Conservation (phyloP, 2,888 invertebrate species). For the Mesorhabditis sp. region DNA sequence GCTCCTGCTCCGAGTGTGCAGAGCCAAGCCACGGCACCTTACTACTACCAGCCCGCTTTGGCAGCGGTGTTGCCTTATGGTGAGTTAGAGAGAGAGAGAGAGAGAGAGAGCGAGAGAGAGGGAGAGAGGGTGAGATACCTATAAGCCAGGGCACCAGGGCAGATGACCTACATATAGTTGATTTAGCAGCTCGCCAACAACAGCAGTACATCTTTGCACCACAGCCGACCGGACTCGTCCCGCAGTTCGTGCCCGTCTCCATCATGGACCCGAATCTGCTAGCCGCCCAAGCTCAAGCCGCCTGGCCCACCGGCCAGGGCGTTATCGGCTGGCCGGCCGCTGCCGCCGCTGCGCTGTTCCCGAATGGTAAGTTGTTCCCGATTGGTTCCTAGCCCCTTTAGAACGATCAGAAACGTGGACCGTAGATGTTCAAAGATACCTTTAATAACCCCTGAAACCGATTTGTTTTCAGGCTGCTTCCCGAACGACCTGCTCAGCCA, state of each 20-base stretch:
- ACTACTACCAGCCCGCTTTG: slow-evolving; percentile 47
- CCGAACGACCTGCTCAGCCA: neutral
- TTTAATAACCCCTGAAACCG: too few species aligned
- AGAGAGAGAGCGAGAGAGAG: too few species aligned
- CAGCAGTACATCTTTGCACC: slow-evolving; percentile 24
- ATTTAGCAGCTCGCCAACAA: slow-evolving; percentile 18
- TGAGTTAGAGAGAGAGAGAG: neutral
- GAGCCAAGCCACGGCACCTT: slow-evolving; percentile 26
- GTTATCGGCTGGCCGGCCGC: slow-evolving; percentile 3
- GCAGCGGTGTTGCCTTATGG: slow-evolving; percentile 49
- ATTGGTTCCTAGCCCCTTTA: too few species aligned
- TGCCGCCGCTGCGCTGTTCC: neutral
- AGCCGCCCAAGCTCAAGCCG: slow-evolving; percentile 15
- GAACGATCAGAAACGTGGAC: too few species aligned
- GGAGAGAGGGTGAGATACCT: too few species aligned
- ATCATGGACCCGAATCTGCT: slow-evolving; percentile 42
- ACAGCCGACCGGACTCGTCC: slow-evolving; percentile 16
- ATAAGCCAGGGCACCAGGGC: too few species aligned
- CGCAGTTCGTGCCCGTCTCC: slow-evolving; percentile 48
- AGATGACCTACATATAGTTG: neutral
- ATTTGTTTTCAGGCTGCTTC: too few species aligned
- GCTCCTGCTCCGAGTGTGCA: slow-evolving; percentile 14
- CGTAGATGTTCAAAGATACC: too few species aligned
- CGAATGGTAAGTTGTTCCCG: neutral
- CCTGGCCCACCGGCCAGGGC: neutral